These are phyloP conservation scores for Drosophila sturtevanti DNA, from an alignment of 1,140 invertebrate species.

Conservation along the genomic window DNA sequence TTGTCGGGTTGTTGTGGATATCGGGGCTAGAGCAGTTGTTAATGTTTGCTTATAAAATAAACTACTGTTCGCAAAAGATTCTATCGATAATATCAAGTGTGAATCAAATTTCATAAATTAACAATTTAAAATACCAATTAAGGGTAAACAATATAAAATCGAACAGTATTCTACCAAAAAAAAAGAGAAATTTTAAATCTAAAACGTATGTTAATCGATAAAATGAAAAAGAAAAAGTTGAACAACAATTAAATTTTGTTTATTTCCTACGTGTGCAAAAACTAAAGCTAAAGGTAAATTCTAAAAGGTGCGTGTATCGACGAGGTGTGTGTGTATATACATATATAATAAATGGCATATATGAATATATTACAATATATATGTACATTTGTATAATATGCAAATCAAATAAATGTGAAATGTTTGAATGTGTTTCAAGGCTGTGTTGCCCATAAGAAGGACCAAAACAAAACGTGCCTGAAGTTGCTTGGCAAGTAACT, in stretches of 20 bases:
- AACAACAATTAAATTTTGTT: slow-evolving; percentile 11
- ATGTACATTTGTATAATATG: not conserved
- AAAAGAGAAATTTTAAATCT: not conserved
- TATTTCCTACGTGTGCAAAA: slow-evolving; percentile 10
- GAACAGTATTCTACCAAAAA: not conserved
- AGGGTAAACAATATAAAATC: not conserved
- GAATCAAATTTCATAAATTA: slow-evolving; percentile 15
- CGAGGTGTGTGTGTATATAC: not conserved
- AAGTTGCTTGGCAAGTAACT: not conserved
- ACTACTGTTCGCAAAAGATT: slow-evolving; percentile 57
- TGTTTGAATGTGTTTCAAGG: slow-evolving; percentile 57
- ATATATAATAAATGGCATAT: not conserved
- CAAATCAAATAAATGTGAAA: slow-evolving; percentile 38
- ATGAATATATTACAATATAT: not conserved
- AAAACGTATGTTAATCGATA: slow-evolving; percentile 54
- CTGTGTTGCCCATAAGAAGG: slow-evolving; percentile 30
- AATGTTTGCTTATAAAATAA: slow-evolving; percentile 65
- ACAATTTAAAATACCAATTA: slow-evolving; percentile 7
- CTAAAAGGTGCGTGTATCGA: slow-evolving; percentile 34
- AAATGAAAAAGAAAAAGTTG: slow-evolving; percentile 40
- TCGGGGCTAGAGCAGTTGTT: slow-evolving; percentile 58
- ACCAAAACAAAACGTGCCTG: slow-evolving; percentile 48
- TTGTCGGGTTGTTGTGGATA: slow-evolving; percentile 74
- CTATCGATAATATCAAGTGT: slow-evolving; percentile 20
- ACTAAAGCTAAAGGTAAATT: slow-evolving; percentile 2